Evolutionary conservation across 1,140 invertebrate species (phyloP).

Genomic region (Magallana angulata): DNA sequence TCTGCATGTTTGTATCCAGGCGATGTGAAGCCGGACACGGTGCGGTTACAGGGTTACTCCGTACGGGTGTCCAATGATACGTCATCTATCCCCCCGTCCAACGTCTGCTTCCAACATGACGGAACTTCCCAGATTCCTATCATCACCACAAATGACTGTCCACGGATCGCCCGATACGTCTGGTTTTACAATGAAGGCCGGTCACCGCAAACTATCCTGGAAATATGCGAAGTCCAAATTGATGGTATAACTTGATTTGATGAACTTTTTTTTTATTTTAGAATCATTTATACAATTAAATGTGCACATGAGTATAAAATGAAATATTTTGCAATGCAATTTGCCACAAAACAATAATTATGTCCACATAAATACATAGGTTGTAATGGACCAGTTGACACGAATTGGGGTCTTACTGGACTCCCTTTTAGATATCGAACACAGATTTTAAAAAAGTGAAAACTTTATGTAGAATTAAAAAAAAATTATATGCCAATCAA

Average conservation of each 20-base stretch:
- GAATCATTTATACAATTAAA: too few species aligned
- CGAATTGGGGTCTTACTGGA: too few species aligned
- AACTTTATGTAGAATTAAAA: too few species aligned
- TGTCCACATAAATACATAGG: neutral
- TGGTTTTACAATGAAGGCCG: neutral
- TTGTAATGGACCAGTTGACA: too few species aligned
- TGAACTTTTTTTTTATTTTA: neutral
- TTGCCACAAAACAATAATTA: neutral
- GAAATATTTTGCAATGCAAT: neutral
- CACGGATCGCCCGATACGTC: neutral
- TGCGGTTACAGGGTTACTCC: neutral
- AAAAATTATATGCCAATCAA: too few species aligned
- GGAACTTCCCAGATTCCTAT: neutral
- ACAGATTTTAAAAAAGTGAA: too few species aligned
- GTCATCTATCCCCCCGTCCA: neutral
- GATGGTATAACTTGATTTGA: neutral
- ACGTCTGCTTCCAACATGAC: neutral
- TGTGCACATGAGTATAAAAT: too few species aligned
- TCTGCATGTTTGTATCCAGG: too few species aligned
- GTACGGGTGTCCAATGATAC: neutral
- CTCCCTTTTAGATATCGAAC: neutral
- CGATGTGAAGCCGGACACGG: neutral
- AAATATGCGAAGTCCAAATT: constrained; percentile 10
- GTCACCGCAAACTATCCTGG: neutral
- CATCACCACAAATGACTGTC: neutral